Evolutionary conservation across 2,888 invertebrate species (phyloP).

Genomic region (Amphipoea oculea): DNA sequence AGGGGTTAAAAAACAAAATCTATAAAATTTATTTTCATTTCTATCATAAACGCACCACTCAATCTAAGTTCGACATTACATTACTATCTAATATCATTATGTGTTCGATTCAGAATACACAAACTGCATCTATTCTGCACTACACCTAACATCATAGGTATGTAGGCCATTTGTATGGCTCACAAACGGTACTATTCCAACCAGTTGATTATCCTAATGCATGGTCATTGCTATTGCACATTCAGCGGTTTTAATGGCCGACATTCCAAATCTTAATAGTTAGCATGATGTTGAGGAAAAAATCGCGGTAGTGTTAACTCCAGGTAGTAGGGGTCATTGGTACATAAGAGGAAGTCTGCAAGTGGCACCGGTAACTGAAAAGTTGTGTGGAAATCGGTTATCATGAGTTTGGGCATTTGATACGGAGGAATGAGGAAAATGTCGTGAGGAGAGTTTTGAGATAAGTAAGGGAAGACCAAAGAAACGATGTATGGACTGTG

Average conservation of each 20-base stretch:
- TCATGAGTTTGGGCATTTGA: neutral
- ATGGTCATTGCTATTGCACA: slow-evolving; percentile 43
- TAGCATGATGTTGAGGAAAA: slow-evolving; percentile 34
- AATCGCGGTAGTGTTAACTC: slow-evolving; percentile 19
- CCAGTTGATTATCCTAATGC: slow-evolving; percentile 59
- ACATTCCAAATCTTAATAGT: slow-evolving; percentile 38
- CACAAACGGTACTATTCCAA: slow-evolving; percentile 57
- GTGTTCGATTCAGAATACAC: slow-evolving; percentile 20
- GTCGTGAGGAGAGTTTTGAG: neutral
- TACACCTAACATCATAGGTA: slow-evolving; percentile 40
- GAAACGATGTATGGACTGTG: neutral
- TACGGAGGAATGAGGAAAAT: neutral
- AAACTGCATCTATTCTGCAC: slow-evolving; percentile 34
- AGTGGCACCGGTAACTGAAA: neutral
- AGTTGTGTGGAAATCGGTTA: neutral
- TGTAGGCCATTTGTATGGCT: slow-evolving; percentile 53
- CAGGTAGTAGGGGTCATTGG: slow-evolving; percentile 12
- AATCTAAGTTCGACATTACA: neutral
- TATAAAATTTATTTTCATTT: neutral
- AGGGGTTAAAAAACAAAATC: too few relatives aligned
- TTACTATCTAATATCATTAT: neutral
- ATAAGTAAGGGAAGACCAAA: neutral
- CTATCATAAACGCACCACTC: neutral
- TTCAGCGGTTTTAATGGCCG: slow-evolving; percentile 38
- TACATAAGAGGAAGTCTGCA: neutral